Percentiles rank a stretch among this genome's conserved stretches.
Evolutionary conservation across 2,797 vertebrate genomes (phyloP).

Genomic region (Hirundo rustica): DNA sequence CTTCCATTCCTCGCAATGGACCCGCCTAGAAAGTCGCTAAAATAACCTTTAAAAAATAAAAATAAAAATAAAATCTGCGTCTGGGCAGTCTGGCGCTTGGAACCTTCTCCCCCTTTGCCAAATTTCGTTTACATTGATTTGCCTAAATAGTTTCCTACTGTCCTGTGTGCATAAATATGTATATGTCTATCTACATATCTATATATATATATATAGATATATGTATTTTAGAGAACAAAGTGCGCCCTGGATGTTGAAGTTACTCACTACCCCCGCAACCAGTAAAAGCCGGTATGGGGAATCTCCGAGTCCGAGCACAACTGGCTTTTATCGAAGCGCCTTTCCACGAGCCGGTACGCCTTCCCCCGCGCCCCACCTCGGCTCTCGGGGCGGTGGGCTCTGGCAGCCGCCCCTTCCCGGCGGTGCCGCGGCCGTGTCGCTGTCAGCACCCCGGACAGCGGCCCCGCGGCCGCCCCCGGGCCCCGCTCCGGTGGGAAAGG

Average conservation of each 20-base stretch:
- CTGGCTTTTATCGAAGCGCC: neutral
- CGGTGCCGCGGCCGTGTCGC: neutral
- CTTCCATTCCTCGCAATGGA: neutral
- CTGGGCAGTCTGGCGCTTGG: neutral
- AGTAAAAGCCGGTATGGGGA: neutral
- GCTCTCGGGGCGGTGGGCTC: neutral
- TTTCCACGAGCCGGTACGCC: neutral
- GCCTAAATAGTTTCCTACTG: neutral
- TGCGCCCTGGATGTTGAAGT: neutral
- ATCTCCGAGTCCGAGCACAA: neutral
- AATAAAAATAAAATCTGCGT: neutral
- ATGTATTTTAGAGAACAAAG: neutral
- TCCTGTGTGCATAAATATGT: neutral
- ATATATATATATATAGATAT: rapidly evolving
- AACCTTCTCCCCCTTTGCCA: neutral
- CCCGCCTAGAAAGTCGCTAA: neutral
- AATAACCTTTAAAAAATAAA: neutral
- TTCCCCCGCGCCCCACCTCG: neutral
- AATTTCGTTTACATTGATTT: neutral
- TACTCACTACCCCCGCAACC: neutral
- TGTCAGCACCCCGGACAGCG: constrained; percentile 59
- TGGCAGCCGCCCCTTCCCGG: too few relatives aligned
- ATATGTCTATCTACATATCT: rapidly evolving
- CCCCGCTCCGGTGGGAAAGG: neutral
- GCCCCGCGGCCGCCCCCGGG: too few relatives aligned